Percentiles rank a stretch among this genome's conserved stretches.
phyloP scores from a whole-genome alignment of 2,797 vertebrate genomes.

The Rhabdophis nuchalis region DNA sequence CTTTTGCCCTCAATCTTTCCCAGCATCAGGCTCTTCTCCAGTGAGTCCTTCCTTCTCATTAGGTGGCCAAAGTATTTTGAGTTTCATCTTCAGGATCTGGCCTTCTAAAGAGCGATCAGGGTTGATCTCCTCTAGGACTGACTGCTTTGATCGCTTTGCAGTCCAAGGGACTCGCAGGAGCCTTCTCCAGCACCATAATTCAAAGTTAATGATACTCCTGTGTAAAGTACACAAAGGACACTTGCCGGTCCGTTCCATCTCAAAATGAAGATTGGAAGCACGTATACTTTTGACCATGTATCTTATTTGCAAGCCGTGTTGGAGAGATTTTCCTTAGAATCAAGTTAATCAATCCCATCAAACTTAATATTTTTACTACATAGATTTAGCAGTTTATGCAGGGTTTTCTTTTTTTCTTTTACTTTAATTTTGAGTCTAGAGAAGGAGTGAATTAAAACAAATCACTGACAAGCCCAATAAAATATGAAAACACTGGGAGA shows the following conservation, averaged over 20 bases:
- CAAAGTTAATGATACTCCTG: background rate
- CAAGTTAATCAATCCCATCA: background rate
- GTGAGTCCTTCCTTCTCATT: no score
- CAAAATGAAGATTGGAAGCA: background rate
- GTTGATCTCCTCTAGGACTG: no score
- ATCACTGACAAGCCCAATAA: background rate
- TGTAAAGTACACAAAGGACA: background rate
- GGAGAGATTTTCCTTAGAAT: background rate
- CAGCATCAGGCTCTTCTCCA: no score
- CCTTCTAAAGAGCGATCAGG: no score
- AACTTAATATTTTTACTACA: background rate
- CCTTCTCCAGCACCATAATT: no score
- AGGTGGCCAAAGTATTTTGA: no score
- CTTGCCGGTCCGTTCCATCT: background rate
- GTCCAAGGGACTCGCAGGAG: no score
- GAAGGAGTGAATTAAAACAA: background rate
- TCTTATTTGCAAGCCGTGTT: background rate
- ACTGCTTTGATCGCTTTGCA: no score
- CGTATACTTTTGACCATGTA: background rate
- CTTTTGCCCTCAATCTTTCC: no score
- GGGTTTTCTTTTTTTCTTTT: background rate
- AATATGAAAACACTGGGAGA: background rate
- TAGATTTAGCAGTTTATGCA: background rate
- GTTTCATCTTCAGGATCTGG: no score
- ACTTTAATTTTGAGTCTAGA: background rate